These are phyloP conservation scores for Lasioglossum oenotherae DNA, from an alignment of 2,888 invertebrate species.

Conservation along the genomic window DNA sequence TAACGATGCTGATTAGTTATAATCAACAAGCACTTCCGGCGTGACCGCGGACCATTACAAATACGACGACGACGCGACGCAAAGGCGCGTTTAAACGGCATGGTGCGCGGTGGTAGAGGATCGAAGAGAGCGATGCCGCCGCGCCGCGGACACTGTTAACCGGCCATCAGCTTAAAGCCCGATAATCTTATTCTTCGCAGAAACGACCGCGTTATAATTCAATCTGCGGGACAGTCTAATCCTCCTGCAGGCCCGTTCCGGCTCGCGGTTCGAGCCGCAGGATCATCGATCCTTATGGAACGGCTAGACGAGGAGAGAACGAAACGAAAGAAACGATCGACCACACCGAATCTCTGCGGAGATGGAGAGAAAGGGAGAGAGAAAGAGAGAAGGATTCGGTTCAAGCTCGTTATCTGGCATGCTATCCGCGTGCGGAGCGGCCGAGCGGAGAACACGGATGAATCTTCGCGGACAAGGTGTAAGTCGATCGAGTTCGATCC, in stretches of 20 bases:
- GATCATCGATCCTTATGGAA: slow-evolving; percentile 40
- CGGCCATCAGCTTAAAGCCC: slow-evolving; percentile 26
- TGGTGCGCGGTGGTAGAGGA: neutral
- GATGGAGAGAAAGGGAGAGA: neutral
- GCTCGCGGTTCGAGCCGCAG: slow-evolving; percentile 25
- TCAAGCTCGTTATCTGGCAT: slow-evolving; percentile 43
- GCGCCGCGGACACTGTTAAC: slow-evolving; percentile 11
- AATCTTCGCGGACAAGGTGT: slow-evolving; percentile 77
- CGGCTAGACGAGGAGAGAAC: neutral
- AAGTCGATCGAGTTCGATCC: slow-evolving; percentile 80
- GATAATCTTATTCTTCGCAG: slow-evolving; percentile 44
- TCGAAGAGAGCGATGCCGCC: neutral
- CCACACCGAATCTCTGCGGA: slow-evolving; percentile 60
- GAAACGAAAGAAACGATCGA: slow-evolving; percentile 42
- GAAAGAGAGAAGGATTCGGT: neutral
- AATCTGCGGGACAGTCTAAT: slow-evolving; percentile 55
- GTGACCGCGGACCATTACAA: slow-evolving; percentile 16
- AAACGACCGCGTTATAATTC: slow-evolving; percentile 48
- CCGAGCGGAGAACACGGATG: slow-evolving; percentile 46
- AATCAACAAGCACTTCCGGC: slow-evolving; percentile 56
- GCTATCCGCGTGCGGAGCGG: slow-evolving; percentile 45
- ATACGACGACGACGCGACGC: slow-evolving; percentile 4
- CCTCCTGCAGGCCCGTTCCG: slow-evolving; percentile 21
- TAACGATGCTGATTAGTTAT: slow-evolving; percentile 50
- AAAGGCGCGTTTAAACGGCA: neutral